These are phyloP conservation scores for Scaptomyza flava DNA, from an alignment of 2,888 invertebrate species.

Conservation along the genomic window DNA sequence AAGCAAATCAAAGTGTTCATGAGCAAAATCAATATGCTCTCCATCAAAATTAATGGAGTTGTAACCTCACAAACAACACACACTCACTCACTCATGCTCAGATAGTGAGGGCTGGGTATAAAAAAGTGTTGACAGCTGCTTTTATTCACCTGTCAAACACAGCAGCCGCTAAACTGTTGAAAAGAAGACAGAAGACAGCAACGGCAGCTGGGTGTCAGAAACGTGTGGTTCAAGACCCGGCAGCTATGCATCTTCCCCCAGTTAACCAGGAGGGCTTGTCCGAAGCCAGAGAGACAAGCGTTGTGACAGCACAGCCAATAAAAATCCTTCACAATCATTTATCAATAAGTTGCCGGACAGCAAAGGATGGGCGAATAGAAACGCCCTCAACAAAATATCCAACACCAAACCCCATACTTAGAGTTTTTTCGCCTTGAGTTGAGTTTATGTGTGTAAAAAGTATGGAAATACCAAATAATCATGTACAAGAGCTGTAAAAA, in stretches of 20 bases:
- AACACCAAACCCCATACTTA: neutral
- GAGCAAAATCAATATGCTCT: constrained; percentile 63
- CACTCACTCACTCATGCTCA: constrained; percentile 8
- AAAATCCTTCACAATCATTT: constrained; percentile 77
- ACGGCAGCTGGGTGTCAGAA: constrained; percentile 37
- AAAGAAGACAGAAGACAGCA: constrained; percentile 47
- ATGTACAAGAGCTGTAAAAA: constrained; percentile 40
- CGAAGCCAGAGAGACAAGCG: constrained; percentile 38
- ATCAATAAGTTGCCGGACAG: constrained; percentile 64
- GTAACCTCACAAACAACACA: constrained; percentile 25
- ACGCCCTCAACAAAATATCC: neutral
- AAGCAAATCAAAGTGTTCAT: constrained; percentile 15
- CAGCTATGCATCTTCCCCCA: constrained; percentile 27
- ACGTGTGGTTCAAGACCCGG: constrained; percentile 31
- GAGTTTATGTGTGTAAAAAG: constrained; percentile 27
- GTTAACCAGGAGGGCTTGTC: constrained; percentile 37
- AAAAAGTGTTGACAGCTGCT: constrained; percentile 78
- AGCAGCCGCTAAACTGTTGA: constrained; percentile 79
- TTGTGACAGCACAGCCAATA: constrained; percentile 68
- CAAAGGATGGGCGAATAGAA: constrained; percentile 10
- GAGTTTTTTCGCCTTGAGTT: neutral
- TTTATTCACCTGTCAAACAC: constrained; percentile 80
- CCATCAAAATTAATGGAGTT: constrained; percentile 71
- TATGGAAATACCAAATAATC: constrained; percentile 66
- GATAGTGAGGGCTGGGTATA: constrained; percentile 20